Evolutionary conservation across 2,888 invertebrate species (phyloP).

Genomic region (Kryphioiulus occultus): DNA sequence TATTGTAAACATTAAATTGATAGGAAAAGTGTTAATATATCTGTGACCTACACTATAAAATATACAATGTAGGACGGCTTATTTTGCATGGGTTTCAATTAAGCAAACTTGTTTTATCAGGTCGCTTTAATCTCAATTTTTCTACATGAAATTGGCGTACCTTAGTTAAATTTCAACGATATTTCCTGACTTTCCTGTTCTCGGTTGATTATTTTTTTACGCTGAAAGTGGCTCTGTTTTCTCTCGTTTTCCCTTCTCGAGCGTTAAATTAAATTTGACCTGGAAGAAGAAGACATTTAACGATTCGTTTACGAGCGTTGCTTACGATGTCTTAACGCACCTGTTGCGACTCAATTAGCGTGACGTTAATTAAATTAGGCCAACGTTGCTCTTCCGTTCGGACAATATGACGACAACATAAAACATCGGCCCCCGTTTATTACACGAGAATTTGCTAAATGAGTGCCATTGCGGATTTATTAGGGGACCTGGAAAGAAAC

Average conservation of each 20-base stretch:
- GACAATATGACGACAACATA: constrained; percentile 18
- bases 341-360: constrained; percentile 32
- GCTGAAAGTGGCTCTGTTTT: no score
- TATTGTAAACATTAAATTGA: no score
- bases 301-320: background rate
- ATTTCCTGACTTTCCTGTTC: no score
- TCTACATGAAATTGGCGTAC: no score
- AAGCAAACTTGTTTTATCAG: no score
- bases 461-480: constrained; percentile 39
- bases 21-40: no score
- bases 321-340: background rate
- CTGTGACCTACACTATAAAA: no score
- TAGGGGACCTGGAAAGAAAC: background rate
- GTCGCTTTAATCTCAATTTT: no score
- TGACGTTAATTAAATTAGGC: constrained; percentile 32
- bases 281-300: background rate
- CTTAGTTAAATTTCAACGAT: no score
- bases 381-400: background rate
- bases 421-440: background rate
- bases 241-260: background rate
- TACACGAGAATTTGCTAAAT: background rate
- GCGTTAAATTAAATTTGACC: background rate
- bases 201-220: no score
- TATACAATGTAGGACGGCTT: no score
- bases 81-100: no score